Percentiles rank a stretch among this genome's conserved stretches.
These are phyloP conservation scores for Hydrolagus affinis DNA, from an alignment of 2,113 vertebrate species.

Conservation along the genomic window DNA sequence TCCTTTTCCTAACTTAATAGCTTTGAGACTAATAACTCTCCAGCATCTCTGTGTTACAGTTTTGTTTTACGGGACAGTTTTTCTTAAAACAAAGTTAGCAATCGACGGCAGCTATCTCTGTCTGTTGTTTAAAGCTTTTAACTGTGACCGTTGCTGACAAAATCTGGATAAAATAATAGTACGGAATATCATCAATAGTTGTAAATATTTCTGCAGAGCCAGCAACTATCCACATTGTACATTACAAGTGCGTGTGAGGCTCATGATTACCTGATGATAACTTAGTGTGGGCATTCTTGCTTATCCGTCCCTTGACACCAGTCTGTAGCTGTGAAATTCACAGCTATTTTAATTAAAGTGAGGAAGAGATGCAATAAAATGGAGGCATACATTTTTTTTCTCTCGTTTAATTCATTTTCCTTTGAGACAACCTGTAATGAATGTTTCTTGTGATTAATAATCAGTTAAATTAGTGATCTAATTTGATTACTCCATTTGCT, in stretches of 20 bases:
- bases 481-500: slow-evolving; percentile 30
- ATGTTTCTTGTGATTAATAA: slow-evolving; percentile 32
- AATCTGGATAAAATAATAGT: neutral
- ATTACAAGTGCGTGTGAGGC: neutral
- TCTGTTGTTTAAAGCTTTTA: no score
- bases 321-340: neutral
- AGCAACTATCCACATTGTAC: neutral
- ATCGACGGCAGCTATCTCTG: no score
- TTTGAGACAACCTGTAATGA: slow-evolving; percentile 12
- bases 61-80: no score
- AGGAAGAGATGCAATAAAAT: slow-evolving; percentile 16
- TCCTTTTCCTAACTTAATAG: no score
- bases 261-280: neutral
- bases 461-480: slow-evolving; percentile 27
- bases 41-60: no score
- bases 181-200: neutral
- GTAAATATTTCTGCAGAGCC: neutral
- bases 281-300: neutral
- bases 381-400: slow-evolving; percentile 9
- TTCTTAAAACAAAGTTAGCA: no score
- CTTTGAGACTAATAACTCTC: no score
- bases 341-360: slow-evolving; percentile 27
- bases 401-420: slow-evolving; percentile 25
- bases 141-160: no score
- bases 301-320: slow-evolving; percentile 18